Percentiles rank a stretch among this genome's conserved stretches.
Evolutionary conservation across 2,113 vertebrate species (phyloP).

Genomic region (Mesoclemmys tuberculata): DNA sequence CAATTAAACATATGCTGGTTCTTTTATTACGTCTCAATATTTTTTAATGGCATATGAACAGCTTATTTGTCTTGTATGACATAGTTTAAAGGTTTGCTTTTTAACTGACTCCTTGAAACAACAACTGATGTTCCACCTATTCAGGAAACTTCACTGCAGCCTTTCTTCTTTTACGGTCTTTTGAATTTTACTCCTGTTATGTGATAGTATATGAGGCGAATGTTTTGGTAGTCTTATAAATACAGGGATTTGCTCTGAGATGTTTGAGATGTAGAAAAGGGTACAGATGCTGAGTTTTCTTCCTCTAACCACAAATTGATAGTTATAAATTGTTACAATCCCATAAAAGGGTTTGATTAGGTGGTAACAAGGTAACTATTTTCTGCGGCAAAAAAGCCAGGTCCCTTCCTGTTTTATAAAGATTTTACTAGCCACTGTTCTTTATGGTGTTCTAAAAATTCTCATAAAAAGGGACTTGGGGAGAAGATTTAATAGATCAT

Average conservation of each 20-base stretch:
- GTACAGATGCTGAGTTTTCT: neutral
- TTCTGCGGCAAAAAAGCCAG: neutral
- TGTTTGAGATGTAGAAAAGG: neutral
- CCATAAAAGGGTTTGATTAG: constrained; percentile 5
- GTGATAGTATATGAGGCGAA: neutral
- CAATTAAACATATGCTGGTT: neutral
- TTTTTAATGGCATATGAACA: neutral
- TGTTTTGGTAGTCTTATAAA: neutral
- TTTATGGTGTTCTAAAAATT: neutral
- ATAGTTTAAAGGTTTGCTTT: neutral
- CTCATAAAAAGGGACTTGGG: neutral
- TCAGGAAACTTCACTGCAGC: neutral
- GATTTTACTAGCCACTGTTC: neutral
- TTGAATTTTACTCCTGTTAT: constrained; percentile 10
- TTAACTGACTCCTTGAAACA: neutral
- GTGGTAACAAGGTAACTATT: neutral
- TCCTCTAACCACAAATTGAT: neutral
- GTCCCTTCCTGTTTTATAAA: neutral
- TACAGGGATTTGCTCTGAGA: neutral
- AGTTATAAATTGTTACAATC: neutral
- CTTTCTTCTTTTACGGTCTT: neutral
- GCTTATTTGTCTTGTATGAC: neutral
- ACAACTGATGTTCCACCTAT: neutral
- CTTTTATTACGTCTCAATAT: neutral
- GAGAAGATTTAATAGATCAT: neutral